Conservation (phyloP, 2,797 vertebrate genomes). For the Poeciliopsis paucimaculata region DNA sequence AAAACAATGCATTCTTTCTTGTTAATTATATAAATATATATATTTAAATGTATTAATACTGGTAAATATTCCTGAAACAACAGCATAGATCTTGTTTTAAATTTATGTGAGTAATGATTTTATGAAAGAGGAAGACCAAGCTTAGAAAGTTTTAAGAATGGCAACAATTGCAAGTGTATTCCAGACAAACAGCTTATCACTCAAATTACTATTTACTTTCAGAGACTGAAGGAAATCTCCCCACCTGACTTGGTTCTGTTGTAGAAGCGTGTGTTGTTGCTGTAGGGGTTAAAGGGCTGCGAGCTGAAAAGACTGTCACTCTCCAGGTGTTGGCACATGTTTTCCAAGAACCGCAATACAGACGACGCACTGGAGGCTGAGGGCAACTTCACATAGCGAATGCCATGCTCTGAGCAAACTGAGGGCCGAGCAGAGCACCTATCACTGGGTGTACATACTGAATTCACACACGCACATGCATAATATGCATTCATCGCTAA, state of each 20-base stretch:
- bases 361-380: constrained; percentile 93
- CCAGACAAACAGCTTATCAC: background rate
- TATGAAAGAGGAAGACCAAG: background rate
- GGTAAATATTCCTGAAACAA: background rate
- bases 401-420: constrained; percentile 94
- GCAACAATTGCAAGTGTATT: background rate
- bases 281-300: constrained; percentile 90
- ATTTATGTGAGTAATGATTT: background rate
- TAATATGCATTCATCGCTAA: constrained; percentile 40
- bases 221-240: background rate
- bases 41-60: background rate
- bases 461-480: constrained; percentile 7
- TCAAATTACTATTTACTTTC: background rate
- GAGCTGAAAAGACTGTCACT: constrained; percentile 95
- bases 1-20: background rate
- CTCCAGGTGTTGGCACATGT: constrained; percentile 91
- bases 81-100: background rate
- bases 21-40: background rate
- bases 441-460: constrained; percentile 20
- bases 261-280: constrained; percentile 71
- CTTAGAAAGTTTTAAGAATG: background rate
- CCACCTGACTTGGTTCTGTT: constrained; percentile 84
- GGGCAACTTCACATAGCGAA: constrained; percentile 91
- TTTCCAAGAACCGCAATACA: constrained; percentile 94
- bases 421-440: constrained; percentile 40